Evolutionary conservation across 92 coral and sea anemone species (phyloP), one percentile per base, ranked within the genome.

Genomic region (Diadumene lineata): DNA sequence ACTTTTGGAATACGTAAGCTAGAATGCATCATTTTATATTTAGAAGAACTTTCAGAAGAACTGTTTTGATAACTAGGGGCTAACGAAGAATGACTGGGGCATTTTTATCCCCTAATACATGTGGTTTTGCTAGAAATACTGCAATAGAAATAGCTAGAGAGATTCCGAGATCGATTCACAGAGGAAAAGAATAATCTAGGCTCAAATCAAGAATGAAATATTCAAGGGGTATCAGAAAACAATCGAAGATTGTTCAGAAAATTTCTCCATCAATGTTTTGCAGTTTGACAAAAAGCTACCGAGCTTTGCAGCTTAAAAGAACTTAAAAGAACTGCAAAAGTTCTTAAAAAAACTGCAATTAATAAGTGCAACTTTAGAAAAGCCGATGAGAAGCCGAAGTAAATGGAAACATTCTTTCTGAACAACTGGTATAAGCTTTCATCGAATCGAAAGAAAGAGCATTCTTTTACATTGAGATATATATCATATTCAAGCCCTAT

Each of bases 51-150:
- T n/a, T n/a, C n/a, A 72, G 31, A 56, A 56, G n/a, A 56, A 56
- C 57, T 33, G 21, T 32, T 28, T 13, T 33, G 17, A n/a, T 50
- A 31, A 29, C n/a, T 0, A 56, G 56, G 57, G 34, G 0, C 30
- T 24, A 0, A n/a, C 28, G 1, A 31, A 24, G 19, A 31, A 86
- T 86, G 90, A 69, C 90, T 75, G 82, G 83, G 62, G 64, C 87
- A 81, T 81, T 81, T 85, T 65, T 85, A 26, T 85, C 78, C 63
- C 90, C 87, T 13, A 84, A 81, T 56, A 79, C 89, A 24, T 84
- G 85, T 84, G 89, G 85, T 13, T 84, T 84, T 57, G 89, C 76
- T 44, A 84, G 58, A 44, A 74, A 56, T 74, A 79, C 81, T 33
- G 89, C 85, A 19, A 43, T 63, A 38, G 70, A 84, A 51, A 31